Base-by-base conservation (phyloP, 2,797 vertebrate genomes). In the Pipistrellus pipistrellus region DNA sequence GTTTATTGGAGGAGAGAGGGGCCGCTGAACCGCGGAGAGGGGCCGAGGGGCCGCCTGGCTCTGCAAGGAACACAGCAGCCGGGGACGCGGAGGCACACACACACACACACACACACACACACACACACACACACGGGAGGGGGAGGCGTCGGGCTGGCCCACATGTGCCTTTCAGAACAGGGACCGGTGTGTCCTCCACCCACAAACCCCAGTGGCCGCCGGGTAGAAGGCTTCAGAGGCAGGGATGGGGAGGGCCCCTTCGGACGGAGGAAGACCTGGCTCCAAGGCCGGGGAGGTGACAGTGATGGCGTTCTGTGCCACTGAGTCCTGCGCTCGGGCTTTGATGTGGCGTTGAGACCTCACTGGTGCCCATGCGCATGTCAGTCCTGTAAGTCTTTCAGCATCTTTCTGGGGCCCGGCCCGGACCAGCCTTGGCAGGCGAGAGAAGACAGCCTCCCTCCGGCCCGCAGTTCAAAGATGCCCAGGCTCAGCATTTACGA, bases 1-100 rank as follows among this genome's bases (percentile, higher is more conserved):
- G 99, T 99, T 99, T 99, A 99, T 98, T 99, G 99, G 99, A 99
- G 99, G 99, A 99, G 99, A 99, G 99, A 99, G 99, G 99, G 98
- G 98, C 96, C 91, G 95, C 97, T 98, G 98, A 98, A 98, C 97
- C 97, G 85, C 95, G 97, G 97, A 97, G 97, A 98, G 98, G 98
- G 97, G 81, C 94, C 96, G 97, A 98, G 98, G 98, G 97, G 95
- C 97, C 97, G 97, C 97, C 98, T 97, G 97, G 97, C 97, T 95
- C 96, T 97, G 97, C 95, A 68, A 62, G 97, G 96, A 98, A 98
- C 97, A 98, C 69, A 95, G 91, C 97, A 93, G 97, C 89, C 66
- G 71, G 51, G 8, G 59, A 44, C 9, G 12, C 41, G 38, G 27
- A 55, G 80, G n/a, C 53, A n/a, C 72, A 25, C 38, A 41, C 38